Evolutionary conservation across 2,113 vertebrate genomes (phyloP), one percentile per base, ranked within the genome.

Genomic region (Prionailurus viverrinus): DNA sequence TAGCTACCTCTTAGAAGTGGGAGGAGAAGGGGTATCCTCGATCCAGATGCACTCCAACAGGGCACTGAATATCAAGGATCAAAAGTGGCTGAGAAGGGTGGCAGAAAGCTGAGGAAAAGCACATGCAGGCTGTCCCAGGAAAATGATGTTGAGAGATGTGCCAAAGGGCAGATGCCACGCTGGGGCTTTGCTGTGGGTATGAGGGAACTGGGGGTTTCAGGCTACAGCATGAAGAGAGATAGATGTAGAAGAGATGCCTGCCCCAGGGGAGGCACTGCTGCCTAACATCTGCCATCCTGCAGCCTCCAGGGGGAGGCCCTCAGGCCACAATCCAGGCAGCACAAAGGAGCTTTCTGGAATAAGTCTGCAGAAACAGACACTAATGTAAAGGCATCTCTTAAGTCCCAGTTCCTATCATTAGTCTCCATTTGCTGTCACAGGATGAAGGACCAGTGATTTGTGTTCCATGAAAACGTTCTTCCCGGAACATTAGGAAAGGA

Each of bases 391-490:
- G 31, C 80, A 68, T 11, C 63, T 36, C 4, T 15, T 89, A 31
- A 86, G 93, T 41, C n/a, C 39, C 25, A 45, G 74, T 79, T 95
- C 51, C 65, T 36, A 48, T 82, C 89, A 82, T 96, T 95, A 95
- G 85, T 91, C 63, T 85, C 51, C 94, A 97, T 89, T 93, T 95
- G 39, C 51, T 96, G 18, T 85, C 81, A 33, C 41, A 90, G 31
- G 12, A 91, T 89, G 51, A 97, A 83, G 83, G 74, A 96, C 66
- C 2, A 25, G 39, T 68, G 13, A 39, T 96, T 97, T 97, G 76
- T 65, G 61, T 92, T 80, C 86, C 36, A 92, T 89, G 65, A 95
- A 96, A 98, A 93, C 29, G 2, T 93, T 73, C 66, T 92, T 97
- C 65, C 39, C 55, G 5, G 69, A 97, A 45, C 55, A 96, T 96